Percentiles rank a stretch among this genome's conserved stretches.
Conservation (phyloP, 1,140 invertebrate genomes). For the Panulirus ornatus region DNA sequence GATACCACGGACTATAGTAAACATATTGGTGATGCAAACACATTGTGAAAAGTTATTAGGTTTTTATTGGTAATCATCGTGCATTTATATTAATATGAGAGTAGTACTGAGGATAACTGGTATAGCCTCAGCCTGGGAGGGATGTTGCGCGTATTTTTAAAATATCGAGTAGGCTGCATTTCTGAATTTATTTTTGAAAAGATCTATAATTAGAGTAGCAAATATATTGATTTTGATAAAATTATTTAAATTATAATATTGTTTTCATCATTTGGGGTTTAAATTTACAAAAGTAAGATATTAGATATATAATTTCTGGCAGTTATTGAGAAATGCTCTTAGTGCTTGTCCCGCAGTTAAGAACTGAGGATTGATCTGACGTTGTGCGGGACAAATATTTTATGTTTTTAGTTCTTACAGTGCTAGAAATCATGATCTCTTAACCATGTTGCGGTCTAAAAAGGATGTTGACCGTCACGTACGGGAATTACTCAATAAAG, state of each 20-base stretch:
- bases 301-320: neutral
- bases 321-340: neutral
- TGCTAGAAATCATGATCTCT: neutral
- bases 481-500: conserved; percentile 82
- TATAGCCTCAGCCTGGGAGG: too few relatives aligned
- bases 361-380: neutral
- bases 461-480: conserved; percentile 86
- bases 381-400: neutral
- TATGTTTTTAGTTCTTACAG: neutral
- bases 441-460: conserved; percentile 78
- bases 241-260: neutral
- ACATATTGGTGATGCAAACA: too few relatives aligned
- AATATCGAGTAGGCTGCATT: too few relatives aligned
- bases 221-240: neutral
- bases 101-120: too few relatives aligned
- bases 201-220: too few relatives aligned
- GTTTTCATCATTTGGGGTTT: neutral
- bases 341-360: neutral
- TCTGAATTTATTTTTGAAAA: too few relatives aligned
- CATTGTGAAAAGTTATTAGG: too few relatives aligned
- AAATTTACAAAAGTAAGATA: neutral
- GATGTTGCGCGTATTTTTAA: too few relatives aligned
- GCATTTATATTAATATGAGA: too few relatives aligned
- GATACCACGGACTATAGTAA: too few relatives aligned
- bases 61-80: too few relatives aligned